Base-by-base conservation (phyloP, 2,888 invertebrate genomes). In the Dasypolia templi region DNA sequence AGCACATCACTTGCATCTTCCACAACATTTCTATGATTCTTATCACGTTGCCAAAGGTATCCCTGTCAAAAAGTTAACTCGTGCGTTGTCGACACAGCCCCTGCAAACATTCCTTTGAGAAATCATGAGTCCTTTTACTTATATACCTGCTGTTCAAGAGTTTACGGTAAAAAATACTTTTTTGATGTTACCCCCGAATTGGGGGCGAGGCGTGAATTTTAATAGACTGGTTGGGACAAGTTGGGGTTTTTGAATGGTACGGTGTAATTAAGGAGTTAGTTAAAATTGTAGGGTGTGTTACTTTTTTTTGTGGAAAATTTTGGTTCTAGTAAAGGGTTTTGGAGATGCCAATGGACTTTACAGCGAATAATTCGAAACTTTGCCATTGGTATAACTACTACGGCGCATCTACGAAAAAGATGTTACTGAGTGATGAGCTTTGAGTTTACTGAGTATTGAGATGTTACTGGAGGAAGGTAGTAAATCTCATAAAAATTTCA, bases 11-110 rank as follows among this genome's bases (percentile, higher is more conserved):
- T 79, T 74, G 51, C 59, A 56, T 19, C 86, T 87, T 83, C 70
- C 56, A 59, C 87, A 89, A 83, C 55, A 75, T 81, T 59, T 80
- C 86, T 84, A 86, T 89, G 86, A 95, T 95, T 94, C 95, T 86
- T 87, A 90, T 95, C 95, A 95, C 95, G 95, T 95, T 90, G 87
- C 82, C 87, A 88, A 92, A 95, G 95, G 95, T 95, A 95, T 94
- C 93, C 95, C 93, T 94, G 95, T 95, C 95, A 95, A 93, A 95
- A 94, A 95, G 95, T 94, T 92, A 94, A 94, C 93, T 95, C 95
- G 95, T 95, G 95, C 95, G 95, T 92, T 90, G 89, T 81, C 75
- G 86, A 83, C 87, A 79, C 86, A 86, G 84, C 82, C 86, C 91
- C 89, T 91, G 91, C 93, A 93, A 92, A 94, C 94, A 94, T 94